Percentiles rank a stretch among this genome's conserved stretches.
These are phyloP conservation scores for Ladona fulva DNA, from an alignment of 1,140 invertebrate species.

Conservation along the genomic window DNA sequence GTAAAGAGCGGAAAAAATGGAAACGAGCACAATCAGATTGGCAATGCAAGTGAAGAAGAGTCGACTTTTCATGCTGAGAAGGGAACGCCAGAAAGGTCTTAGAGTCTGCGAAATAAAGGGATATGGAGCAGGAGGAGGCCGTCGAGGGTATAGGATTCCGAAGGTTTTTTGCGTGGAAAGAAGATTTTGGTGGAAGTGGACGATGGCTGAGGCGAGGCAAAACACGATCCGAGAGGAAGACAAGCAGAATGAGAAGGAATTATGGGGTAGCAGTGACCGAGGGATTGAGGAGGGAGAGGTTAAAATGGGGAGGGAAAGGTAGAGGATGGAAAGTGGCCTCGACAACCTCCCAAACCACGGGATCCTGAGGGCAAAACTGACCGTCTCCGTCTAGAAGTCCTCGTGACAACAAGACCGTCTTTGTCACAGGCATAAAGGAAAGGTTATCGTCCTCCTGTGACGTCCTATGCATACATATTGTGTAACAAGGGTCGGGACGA, in stretches of 20 bases:
- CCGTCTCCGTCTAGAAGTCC: neutral
- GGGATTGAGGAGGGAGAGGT: neutral
- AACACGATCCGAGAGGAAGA: neutral
- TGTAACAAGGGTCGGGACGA: neutral
- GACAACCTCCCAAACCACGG: neutral
- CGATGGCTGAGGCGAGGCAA: neutral
- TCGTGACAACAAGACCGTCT: neutral
- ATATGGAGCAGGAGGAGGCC: too few relatives aligned
- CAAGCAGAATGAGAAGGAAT: conserved; percentile 5
- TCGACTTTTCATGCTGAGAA: too few relatives aligned
- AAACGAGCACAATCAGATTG: too few relatives aligned
- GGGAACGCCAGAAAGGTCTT: too few relatives aligned
- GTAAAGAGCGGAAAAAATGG: too few relatives aligned
- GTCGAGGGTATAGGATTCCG: too few relatives aligned
- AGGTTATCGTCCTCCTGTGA: neutral
- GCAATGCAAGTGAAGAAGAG: too few relatives aligned
- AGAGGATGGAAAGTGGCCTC: neutral
- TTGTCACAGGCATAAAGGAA: neutral
- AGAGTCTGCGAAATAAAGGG: too few relatives aligned
- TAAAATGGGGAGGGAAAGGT: neutral
- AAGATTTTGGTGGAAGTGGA: neutral
- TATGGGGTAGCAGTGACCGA: neutral
- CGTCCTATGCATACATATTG: neutral
- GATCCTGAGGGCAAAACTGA: neutral
- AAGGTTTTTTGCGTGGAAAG: neutral